Percentiles rank a stretch among this genome's conserved stretches.
These are phyloP conservation scores for Pseudococcus jackbeardsleyi DNA, from an alignment of 2,888 invertebrate species.

Conservation along the genomic window DNA sequence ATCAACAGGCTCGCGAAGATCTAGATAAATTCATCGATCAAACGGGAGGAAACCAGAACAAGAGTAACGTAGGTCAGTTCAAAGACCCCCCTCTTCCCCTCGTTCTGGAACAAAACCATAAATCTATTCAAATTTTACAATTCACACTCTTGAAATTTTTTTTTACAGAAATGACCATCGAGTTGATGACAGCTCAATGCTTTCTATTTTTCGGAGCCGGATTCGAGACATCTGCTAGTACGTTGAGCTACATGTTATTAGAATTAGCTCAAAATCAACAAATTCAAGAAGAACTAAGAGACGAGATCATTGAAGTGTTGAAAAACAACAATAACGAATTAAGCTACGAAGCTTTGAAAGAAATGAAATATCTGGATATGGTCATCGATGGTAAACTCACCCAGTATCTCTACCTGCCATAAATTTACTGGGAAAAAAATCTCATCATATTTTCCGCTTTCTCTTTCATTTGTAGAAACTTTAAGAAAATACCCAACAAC, in stretches of 20 bases:
- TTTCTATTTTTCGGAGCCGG: conserved; percentile 76
- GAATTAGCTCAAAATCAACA: conserved; percentile 73
- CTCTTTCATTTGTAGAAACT: background rate
- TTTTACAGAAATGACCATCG: conserved; percentile 70
- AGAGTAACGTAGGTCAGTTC: background rate
- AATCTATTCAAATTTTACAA: too few species aligned
- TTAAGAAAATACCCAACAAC: background rate
- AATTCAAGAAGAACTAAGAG: conserved; percentile 72
- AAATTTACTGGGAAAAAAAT: background rate
- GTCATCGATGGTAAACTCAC: conserved; percentile 72
- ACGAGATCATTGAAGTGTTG: conserved; percentile 72
- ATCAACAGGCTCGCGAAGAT: conserved; percentile 4
- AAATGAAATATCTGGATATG: conserved; percentile 75
- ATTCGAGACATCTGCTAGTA: conserved; percentile 76
- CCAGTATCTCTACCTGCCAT: background rate
- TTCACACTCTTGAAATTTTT: too few species aligned
- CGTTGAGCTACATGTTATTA: conserved; percentile 74
- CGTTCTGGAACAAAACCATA: too few species aligned
- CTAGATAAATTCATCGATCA: background rate
- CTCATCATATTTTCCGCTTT: background rate
- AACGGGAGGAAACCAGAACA: background rate
- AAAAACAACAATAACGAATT: conserved; percentile 71
- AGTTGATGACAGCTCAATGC: conserved; percentile 73
- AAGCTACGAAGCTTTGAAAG: conserved; percentile 73
- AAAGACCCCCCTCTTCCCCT: background rate